phyloP scores from a whole-genome alignment of 2,113 vertebrate genomes.

The Isurus oxyrinchus region DNA sequence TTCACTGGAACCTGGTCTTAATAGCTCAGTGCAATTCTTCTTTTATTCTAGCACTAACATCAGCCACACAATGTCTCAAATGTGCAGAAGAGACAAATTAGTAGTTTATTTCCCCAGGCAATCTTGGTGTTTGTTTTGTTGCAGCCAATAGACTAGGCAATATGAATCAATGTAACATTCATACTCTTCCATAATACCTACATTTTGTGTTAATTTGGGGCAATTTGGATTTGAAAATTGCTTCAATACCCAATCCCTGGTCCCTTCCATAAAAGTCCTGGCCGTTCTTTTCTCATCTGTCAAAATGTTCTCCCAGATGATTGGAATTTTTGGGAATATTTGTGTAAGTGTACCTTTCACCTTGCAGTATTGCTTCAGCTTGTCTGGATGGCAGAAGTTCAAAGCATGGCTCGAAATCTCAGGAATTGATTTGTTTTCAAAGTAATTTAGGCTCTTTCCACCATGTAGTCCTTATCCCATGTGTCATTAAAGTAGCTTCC shows the following conservation, averaged over 20 bases:
- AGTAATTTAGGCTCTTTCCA: background rate
- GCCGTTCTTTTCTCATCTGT: background rate
- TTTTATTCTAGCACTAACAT: background rate
- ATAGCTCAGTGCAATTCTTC: background rate
- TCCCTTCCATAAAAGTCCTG: background rate
- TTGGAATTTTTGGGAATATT: background rate
- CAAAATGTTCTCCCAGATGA: background rate
- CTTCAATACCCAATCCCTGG: background rate
- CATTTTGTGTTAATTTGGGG: background rate
- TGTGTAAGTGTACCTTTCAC: background rate
- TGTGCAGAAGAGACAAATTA: background rate
- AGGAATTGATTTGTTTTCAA: background rate
- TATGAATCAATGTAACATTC: background rate
- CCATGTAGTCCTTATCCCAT: background rate
- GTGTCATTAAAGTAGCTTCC: background rate
- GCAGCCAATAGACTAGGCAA: background rate
- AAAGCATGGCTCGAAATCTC: background rate
- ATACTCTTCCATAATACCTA: background rate
- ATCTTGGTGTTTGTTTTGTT: background rate
- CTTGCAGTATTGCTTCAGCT: conserved; percentile 1
- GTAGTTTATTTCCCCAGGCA: background rate
- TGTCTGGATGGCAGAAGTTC: background rate
- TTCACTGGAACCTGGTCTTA: background rate
- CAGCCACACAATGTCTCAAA: background rate
- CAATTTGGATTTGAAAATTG: conserved; percentile 21